phyloP scores from a whole-genome alignment of 2,113 vertebrate species.

The Anseranas semipalmata region DNA sequence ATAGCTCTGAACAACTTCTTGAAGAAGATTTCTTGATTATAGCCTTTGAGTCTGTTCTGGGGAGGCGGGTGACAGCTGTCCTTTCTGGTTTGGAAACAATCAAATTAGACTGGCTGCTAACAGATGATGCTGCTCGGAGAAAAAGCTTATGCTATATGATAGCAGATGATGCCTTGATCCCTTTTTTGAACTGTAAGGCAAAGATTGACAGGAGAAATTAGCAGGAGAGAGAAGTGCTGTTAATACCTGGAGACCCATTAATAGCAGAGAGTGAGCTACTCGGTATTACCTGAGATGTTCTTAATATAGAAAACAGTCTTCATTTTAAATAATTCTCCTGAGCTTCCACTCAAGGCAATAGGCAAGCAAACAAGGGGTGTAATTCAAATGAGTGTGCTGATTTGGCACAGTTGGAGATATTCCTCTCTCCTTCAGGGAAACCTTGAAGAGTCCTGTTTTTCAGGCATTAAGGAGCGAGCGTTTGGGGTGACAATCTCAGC shows the following conservation, averaged over 20 bases:
- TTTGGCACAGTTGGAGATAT: not conserved
- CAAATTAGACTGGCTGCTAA: not conserved
- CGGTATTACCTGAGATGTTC: not conserved
- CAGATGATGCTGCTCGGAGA: not conserved
- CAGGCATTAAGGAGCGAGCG: fast-evolving
- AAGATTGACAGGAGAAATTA: not conserved
- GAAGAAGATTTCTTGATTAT: not conserved
- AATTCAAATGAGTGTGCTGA: not conserved
- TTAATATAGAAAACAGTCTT: not conserved
- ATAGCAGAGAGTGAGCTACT: not conserved
- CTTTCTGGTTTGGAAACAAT: slow-evolving; percentile 7
- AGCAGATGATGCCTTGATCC: not conserved
- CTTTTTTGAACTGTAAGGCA: not conserved
- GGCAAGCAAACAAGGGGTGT: not conserved
- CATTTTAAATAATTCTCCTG: not conserved
- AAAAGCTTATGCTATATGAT: not conserved
- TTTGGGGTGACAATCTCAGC: not conserved
- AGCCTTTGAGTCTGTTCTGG: not conserved
- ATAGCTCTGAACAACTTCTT: slow-evolving; percentile 9
- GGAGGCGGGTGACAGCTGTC: not conserved
- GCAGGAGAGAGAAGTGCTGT: not conserved
- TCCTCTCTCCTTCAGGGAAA: not conserved
- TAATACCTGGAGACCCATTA: not conserved
- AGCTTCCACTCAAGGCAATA: not conserved
- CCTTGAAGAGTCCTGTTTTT: not conserved